Conservation (phyloP, 1,140 invertebrate species). For the Brachionus sp. region DNA sequence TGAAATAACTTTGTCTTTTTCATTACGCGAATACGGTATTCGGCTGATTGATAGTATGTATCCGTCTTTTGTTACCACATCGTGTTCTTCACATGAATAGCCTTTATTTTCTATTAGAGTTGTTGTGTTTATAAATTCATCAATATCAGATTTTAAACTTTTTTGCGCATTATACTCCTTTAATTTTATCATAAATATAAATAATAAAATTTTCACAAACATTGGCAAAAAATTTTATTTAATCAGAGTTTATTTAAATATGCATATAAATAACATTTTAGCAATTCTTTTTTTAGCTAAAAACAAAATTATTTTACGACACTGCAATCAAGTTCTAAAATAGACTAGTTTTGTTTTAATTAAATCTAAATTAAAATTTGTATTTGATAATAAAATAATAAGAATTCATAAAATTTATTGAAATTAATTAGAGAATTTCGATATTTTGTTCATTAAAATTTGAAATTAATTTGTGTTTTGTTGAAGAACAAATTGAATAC, state of each 20-base stretch:
- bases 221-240: not conserved
- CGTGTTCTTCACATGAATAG: constrained; percentile 35
- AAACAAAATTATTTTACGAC: not conserved
- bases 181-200: not conserved
- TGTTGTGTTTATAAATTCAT: constrained; percentile 24
- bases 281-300: not conserved
- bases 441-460: not conserved
- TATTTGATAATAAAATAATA: not conserved
- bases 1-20: not conserved
- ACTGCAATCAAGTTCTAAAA: not conserved
- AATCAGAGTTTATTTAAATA: not conserved
- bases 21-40: constrained; percentile 1
- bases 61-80: constrained; percentile 30
- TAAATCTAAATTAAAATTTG: not conserved
- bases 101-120: constrained; percentile 28
- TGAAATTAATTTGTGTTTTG: constrained; percentile 20
- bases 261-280: not conserved
- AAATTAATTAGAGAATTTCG: not conserved
- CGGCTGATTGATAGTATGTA: constrained; percentile 9
- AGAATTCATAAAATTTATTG: not conserved
- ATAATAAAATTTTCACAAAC: not conserved
- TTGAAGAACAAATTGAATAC: constrained; percentile 25
- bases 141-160: not conserved
- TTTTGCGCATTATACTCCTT: not conserved
- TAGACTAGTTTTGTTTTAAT: not conserved